These are phyloP conservation scores for Hyaena hyaena DNA, from an alignment of 2,113 vertebrate species.

Conservation along the genomic window DNA sequence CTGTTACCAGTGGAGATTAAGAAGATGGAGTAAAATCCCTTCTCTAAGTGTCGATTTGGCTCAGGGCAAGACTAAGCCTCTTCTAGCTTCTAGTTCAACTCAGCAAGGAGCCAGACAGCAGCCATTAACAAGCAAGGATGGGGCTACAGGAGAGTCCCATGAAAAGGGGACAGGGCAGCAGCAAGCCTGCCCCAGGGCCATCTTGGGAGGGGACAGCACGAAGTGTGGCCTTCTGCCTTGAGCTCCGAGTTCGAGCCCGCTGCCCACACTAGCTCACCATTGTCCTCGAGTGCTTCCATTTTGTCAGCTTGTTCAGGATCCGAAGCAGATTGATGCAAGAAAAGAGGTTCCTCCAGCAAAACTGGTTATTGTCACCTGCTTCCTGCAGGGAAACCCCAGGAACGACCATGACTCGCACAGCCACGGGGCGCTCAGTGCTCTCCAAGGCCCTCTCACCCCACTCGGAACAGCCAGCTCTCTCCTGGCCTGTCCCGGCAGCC, in stretches of 20 bases:
- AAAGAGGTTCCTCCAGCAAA: conserved; percentile 99
- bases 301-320: conserved; percentile 98
- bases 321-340: conserved; percentile 98
- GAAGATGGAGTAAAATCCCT: background rate
- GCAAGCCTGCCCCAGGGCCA: background rate
- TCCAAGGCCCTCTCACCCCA: fast-evolving
- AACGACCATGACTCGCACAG: background rate
- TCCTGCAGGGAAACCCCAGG: conserved; percentile 86
- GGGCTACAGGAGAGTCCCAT: background rate
- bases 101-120: background rate
- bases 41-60: background rate
- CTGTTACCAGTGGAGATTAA: background rate
- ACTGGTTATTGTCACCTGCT: conserved; percentile 98
- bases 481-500: background rate
- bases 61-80: background rate
- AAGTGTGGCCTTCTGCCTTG: background rate
- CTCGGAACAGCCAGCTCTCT: background rate
- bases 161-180: background rate
- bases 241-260: background rate
- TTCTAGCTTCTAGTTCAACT: background rate
- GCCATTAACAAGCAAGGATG: background rate
- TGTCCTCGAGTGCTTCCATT: conserved; percentile 99
- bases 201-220: fast-evolving
- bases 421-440: background rate
- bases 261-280: conserved; percentile 88